phyloP scores from a whole-genome alignment of 2,797 vertebrate species.

The Lophius americanus region DNA sequence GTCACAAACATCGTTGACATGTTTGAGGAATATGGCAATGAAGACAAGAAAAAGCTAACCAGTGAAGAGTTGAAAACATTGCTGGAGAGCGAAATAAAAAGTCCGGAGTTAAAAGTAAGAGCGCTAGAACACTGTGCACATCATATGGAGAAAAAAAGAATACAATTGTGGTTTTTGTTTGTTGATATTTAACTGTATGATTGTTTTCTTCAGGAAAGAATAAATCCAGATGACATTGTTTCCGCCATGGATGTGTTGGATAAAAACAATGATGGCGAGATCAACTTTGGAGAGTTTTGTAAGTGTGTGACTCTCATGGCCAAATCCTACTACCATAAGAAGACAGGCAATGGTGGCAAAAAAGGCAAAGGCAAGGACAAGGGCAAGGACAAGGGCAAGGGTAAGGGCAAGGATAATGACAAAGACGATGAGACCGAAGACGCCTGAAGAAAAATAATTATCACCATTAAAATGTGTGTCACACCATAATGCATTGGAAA shows the following conservation, averaged over 20 bases:
- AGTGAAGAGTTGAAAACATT: constrained; percentile 59
- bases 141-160: background rate
- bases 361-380: constrained; percentile 39
- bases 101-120: constrained; percentile 69
- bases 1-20: constrained; percentile 73
- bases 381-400: constrained; percentile 19
- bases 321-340: constrained; percentile 62
- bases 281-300: constrained; percentile 79
- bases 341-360: constrained; percentile 58
- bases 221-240: constrained; percentile 61
- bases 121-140: background rate
- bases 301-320: constrained; percentile 66
- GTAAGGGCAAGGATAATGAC: background rate
- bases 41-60: constrained; percentile 65
- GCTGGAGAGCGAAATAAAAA: constrained; percentile 66
- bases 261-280: constrained; percentile 76
- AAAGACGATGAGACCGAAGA: background rate
- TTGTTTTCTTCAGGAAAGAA: constrained; percentile 56
- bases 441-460: no score
- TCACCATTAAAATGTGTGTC: background rate
- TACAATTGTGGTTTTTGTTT: background rate
- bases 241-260: constrained; percentile 71
- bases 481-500: background rate
- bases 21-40: constrained; percentile 70
- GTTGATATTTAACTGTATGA: background rate